Evolutionary conservation across 2,113 vertebrate genomes (phyloP).

Genomic region (Pleuronectes platessa): DNA sequence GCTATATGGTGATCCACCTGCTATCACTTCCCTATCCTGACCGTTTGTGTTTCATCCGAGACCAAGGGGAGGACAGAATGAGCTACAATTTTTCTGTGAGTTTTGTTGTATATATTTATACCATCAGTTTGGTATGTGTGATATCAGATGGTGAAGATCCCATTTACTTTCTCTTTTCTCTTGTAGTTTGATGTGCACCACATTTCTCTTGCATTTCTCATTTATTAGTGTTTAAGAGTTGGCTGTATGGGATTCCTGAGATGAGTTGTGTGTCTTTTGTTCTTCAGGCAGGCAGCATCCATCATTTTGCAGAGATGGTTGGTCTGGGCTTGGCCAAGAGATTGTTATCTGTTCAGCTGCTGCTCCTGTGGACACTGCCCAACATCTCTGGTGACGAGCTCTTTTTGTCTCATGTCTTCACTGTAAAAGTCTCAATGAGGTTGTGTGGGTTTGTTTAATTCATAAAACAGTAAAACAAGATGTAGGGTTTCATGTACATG

Average conservation of each 20-base stretch:
- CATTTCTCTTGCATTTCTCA: background rate
- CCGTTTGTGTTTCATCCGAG: too few relatives aligned
- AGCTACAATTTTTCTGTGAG: too few relatives aligned
- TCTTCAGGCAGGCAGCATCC: background rate
- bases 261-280: background rate
- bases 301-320: constrained; percentile 29
- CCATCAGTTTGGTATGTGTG: too few relatives aligned
- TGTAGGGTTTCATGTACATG: too few relatives aligned
- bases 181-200: background rate
- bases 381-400: constrained; percentile 49
- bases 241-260: background rate
- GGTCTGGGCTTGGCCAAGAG: background rate
- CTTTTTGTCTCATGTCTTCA: background rate
- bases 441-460: too few relatives aligned
- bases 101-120: too few relatives aligned
- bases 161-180: background rate
- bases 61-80: too few relatives aligned
- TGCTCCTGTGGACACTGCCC: constrained; percentile 38
- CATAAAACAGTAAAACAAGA: too few relatives aligned
- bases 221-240: background rate
- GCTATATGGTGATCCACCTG: too few relatives aligned
- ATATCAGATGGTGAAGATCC: too few relatives aligned
- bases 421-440: background rate
- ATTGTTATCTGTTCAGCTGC: constrained; percentile 16
- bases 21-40: too few relatives aligned